A percentile compares a stretch with the other conserved stretches of the same genome.
Evolutionary conservation across 1,140 invertebrate genomes (phyloP).

Genomic region (Octopus sinensis): DNA sequence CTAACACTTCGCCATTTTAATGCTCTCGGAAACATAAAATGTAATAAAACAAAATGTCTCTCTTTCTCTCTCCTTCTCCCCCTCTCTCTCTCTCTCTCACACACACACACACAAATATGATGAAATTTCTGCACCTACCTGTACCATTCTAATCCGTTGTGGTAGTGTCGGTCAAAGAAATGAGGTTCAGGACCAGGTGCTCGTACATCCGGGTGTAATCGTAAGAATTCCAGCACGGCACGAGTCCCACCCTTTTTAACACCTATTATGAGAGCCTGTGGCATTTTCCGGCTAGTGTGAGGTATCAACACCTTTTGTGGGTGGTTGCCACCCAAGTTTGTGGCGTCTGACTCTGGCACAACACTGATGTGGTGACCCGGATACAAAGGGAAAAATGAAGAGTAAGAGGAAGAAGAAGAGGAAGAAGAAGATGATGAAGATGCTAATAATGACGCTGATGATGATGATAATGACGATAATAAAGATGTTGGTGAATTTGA

Average conservation of each 20-base stretch:
- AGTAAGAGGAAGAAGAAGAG: neutral
- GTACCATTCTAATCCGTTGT: slow-evolving; percentile 55
- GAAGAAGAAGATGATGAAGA: neutral
- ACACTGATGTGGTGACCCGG: no score
- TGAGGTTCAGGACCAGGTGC: slow-evolving; percentile 41
- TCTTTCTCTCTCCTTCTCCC: no score
- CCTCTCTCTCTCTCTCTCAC: no score
- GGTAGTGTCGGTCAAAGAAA: slow-evolving; percentile 54
- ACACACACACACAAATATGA: no score
- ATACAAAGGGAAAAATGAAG: neutral
- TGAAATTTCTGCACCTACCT: slow-evolving; percentile 24
- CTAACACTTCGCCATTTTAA: no score
- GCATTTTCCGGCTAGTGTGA: slow-evolving; percentile 21
- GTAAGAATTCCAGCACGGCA: slow-evolving; percentile 52
- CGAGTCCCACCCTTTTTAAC: slow-evolving; percentile 55
- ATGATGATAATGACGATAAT: no score
- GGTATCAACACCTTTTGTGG: neutral
- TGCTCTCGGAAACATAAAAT: no score
- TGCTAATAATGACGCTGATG: neutral
- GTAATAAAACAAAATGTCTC: no score
- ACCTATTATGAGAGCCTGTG: slow-evolving; percentile 48
- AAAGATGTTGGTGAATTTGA: no score
- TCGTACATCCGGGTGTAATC: slow-evolving; percentile 49
- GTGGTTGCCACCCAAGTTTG: neutral
- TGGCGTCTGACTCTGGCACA: neutral